A percentile compares a stretch with the other conserved stretches of the same genome.
Evolutionary conservation across 2,797 vertebrate genomes (phyloP).

Genomic region (Phalanger gymnotis): DNA sequence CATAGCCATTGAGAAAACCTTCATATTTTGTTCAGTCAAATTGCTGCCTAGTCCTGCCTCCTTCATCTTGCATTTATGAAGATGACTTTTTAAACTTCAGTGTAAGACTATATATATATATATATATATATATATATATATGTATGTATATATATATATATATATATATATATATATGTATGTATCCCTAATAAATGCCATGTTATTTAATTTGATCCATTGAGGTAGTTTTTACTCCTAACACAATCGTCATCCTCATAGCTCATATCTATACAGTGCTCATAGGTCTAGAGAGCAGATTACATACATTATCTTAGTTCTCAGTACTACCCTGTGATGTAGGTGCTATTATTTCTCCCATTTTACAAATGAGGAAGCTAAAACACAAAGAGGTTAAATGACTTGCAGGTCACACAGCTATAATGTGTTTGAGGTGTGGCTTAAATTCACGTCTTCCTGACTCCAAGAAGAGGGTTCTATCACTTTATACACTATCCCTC

Average conservation of each 20-base stretch:
- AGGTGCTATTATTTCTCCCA: not conserved
- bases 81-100: not conserved
- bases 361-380: not conserved
- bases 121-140: too few relatives aligned
- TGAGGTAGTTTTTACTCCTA: not conserved
- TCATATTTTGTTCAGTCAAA: not conserved
- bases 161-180: too few relatives aligned
- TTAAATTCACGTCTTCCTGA: not conserved
- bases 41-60: not conserved
- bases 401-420: not conserved
- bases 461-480: not conserved
- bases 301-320: not conserved
- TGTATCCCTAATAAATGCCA: not conserved
- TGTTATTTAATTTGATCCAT: not conserved
- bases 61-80: not conserved
- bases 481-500: not conserved
- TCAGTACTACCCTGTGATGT: not conserved
- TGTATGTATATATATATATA: too few relatives aligned
- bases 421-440: not conserved
- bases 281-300: not conserved
- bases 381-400: not conserved
- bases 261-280: not conserved
- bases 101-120: not conserved
- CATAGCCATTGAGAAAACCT: too few relatives aligned
- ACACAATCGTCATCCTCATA: not conserved